phyloP scores from a whole-genome alignment of 2,797 vertebrate genomes.

The Mormyrops boulengeri region DNA sequence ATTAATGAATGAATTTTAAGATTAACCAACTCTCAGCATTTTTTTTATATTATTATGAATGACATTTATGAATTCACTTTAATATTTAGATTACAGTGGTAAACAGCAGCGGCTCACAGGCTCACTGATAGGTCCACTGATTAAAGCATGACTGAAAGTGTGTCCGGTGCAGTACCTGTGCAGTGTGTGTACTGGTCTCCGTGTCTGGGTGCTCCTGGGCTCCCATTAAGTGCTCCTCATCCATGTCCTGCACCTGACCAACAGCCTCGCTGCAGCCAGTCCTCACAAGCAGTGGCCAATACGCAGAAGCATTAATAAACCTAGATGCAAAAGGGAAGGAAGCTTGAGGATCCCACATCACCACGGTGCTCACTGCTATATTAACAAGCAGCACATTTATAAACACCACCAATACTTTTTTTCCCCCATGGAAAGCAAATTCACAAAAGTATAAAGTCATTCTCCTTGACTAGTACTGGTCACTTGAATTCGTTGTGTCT shows the following conservation, averaged over 20 bases:
- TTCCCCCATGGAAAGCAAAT: neutral
- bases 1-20: neutral
- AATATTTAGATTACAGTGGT: neutral
- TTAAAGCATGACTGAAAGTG: neutral
- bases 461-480: neutral
- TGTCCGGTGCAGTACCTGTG: slow-evolving; percentile 4
- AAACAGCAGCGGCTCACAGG: neutral
- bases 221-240: slow-evolving; percentile 43
- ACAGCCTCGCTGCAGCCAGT: slow-evolving; percentile 14
- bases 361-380: neutral
- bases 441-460: neutral
- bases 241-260: slow-evolving; percentile 53
- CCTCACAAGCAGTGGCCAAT: neutral
- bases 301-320: neutral
- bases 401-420: neutral
- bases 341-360: neutral
- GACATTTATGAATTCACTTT: neutral
- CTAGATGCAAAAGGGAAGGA: neutral
- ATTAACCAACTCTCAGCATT: neutral
- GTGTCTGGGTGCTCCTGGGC: slow-evolving; percentile 38
- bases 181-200: slow-evolving; percentile 34
- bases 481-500: neutral
- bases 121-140: neutral
- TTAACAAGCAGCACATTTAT: neutral
- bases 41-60: neutral